Evolutionary conservation across 2,113 vertebrate genomes (phyloP).

Genomic region (Mirounga angustirostris): DNA sequence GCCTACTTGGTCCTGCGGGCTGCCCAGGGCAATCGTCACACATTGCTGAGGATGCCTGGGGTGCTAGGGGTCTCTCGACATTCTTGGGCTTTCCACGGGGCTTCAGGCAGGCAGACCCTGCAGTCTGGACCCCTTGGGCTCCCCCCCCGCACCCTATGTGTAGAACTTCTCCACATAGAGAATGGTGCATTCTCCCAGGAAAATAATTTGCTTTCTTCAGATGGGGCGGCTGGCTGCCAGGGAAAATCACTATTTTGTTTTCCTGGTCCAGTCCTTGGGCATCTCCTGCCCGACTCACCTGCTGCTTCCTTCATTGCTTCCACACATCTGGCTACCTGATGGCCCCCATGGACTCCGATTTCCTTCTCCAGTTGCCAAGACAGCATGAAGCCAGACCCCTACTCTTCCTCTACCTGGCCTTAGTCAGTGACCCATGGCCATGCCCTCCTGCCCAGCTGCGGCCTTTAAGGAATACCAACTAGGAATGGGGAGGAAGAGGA

Average conservation of each 20-base stretch:
- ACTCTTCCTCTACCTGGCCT: not conserved
- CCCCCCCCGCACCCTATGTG: rapidly evolving
- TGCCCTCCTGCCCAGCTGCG: not conserved
- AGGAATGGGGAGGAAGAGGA: not conserved
- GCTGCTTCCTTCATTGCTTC: not conserved
- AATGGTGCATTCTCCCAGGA: not conserved
- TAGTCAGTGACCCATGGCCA: not conserved
- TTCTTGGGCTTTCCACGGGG: not conserved
- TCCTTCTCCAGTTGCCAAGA: not conserved
- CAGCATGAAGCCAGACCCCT: not conserved
- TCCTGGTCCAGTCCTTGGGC: not conserved
- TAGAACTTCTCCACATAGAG: not conserved
- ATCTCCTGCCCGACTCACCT: not conserved
- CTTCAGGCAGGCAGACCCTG: not conserved
- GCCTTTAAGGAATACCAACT: not conserved
- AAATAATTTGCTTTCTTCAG: not conserved
- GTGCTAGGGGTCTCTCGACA: not conserved
- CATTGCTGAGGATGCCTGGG: not conserved
- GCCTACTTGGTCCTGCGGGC: not conserved
- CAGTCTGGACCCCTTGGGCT: too few relatives aligned
- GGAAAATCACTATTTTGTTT: not conserved
- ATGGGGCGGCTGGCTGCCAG: not conserved
- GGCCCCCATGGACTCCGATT: not conserved
- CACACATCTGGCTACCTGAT: not conserved
- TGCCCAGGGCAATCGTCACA: not conserved